Percentiles rank a stretch among this genome's conserved stretches.
Conservation (phyloP, 2,113 vertebrate genomes). For the Oryzias woworae region DNA sequence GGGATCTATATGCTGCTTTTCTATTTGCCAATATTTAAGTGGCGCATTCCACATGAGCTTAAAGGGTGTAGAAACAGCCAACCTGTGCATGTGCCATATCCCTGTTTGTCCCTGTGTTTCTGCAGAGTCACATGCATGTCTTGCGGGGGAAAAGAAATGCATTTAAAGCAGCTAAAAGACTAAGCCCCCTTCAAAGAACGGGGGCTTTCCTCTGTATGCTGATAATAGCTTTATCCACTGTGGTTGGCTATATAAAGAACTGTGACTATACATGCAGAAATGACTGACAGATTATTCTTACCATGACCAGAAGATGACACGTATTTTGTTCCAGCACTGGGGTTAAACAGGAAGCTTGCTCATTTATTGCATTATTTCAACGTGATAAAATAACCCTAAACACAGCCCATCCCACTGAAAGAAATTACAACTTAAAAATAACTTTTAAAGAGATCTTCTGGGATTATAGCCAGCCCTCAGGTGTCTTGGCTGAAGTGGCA, state of each 20-base stretch:
- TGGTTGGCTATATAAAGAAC: constrained; percentile 35
- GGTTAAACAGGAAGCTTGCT: background rate
- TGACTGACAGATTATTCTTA: constrained; percentile 7
- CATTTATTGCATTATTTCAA: background rate
- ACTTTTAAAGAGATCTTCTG: constrained; percentile 4
- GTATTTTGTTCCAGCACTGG: background rate
- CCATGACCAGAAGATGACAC: constrained; percentile 11
- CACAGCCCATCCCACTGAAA: background rate
- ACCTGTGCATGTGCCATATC: constrained; percentile 30
- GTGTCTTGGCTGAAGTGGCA: constrained; percentile 26
- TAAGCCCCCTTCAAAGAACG: constrained; percentile 57
- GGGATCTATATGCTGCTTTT: constrained; percentile 63
- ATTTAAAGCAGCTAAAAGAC: constrained; percentile 54
- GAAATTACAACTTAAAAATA: constrained; percentile 13
- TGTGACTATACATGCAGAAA: constrained; percentile 24
- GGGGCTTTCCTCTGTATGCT: constrained; percentile 57
- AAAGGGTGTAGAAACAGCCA: constrained; percentile 48
- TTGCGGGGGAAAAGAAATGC: constrained; percentile 29
- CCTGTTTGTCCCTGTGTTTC: constrained; percentile 59
- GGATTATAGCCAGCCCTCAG: constrained; percentile 4
- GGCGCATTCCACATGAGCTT: constrained; percentile 72
- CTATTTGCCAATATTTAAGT: constrained; percentile 50
- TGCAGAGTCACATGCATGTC: constrained; percentile 63
- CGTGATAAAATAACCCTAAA: background rate
- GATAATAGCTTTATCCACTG: constrained; percentile 53